Percentiles rank a stretch among this genome's conserved stretches.
Evolutionary conservation across 2,797 vertebrate genomes (phyloP).

Genomic region (Monodelphis domestica): DNA sequence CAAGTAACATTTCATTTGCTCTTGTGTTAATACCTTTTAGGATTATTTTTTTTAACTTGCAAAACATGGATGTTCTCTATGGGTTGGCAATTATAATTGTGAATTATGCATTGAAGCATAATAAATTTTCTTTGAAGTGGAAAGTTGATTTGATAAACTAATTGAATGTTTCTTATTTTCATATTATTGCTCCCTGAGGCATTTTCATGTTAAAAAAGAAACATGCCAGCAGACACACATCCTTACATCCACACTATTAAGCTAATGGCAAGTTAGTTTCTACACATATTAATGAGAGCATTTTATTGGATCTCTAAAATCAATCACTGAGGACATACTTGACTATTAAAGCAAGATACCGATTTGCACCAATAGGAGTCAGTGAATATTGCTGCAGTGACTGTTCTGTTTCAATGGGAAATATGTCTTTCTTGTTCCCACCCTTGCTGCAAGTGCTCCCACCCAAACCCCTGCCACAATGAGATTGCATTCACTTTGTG

Average conservation of each 20-base stretch:
- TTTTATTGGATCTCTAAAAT: slow-evolving; percentile 13
- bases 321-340: neutral
- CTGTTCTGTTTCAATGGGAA: neutral
- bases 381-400: neutral
- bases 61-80: slow-evolving; percentile 33
- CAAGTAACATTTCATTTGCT: slow-evolving; percentile 58
- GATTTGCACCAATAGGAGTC: neutral
- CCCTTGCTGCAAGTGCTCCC: neutral
- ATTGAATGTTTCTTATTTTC: slow-evolving; percentile 47
- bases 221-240: neutral
- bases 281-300: neutral
- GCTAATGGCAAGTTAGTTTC: slow-evolving; percentile 6
- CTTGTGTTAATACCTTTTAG: slow-evolving; percentile 53
- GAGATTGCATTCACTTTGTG: neutral
- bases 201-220: neutral
- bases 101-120: slow-evolving; percentile 41
- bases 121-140: slow-evolving; percentile 22
- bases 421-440: neutral
- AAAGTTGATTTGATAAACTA: slow-evolving; percentile 51
- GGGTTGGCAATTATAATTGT: slow-evolving; percentile 39
- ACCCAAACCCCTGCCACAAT: too few relatives aligned
- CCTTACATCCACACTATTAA: neutral
- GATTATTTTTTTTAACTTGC: slow-evolving; percentile 19
- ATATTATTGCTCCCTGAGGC: neutral
- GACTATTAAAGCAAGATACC: neutral